Conservation (phyloP, 2,113 vertebrate species). For the Corythaeola cristata region DNA sequence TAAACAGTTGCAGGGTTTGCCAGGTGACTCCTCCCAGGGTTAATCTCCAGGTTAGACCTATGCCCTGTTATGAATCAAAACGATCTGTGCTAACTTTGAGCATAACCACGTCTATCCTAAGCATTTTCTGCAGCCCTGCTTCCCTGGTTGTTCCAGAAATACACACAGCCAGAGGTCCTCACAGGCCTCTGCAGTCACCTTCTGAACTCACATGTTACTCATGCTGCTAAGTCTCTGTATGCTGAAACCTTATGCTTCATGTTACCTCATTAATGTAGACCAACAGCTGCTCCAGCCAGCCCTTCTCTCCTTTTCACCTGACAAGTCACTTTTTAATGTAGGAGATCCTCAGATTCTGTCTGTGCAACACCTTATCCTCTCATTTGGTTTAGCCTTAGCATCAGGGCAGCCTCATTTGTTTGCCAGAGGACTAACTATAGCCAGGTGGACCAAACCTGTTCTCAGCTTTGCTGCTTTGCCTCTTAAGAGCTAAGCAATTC, state of each 20-base stretch:
- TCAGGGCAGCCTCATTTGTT: background rate
- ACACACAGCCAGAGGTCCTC: background rate
- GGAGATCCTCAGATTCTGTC: background rate
- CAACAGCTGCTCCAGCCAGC: background rate
- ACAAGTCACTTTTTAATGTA: background rate
- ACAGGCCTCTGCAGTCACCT: background rate
- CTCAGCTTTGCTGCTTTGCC: background rate
- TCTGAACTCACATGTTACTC: background rate
- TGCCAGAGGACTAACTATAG: background rate
- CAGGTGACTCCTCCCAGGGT: background rate
- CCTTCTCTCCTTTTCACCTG: background rate
- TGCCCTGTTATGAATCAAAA: background rate
- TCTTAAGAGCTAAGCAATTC: background rate
- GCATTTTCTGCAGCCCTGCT: background rate
- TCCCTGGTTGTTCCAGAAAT: background rate
- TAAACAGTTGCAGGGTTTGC: background rate
- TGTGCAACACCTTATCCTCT: background rate
- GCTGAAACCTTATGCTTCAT: background rate
- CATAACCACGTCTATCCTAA: background rate
- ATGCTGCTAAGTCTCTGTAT: background rate
- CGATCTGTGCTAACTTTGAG: background rate
- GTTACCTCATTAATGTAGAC: background rate
- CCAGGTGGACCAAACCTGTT: background rate
- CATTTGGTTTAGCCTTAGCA: background rate
- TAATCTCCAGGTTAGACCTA: background rate